These are phyloP conservation scores for Notechis scutatus DNA, from an alignment of 2,113 vertebrate genomes.

Conservation along the genomic window DNA sequence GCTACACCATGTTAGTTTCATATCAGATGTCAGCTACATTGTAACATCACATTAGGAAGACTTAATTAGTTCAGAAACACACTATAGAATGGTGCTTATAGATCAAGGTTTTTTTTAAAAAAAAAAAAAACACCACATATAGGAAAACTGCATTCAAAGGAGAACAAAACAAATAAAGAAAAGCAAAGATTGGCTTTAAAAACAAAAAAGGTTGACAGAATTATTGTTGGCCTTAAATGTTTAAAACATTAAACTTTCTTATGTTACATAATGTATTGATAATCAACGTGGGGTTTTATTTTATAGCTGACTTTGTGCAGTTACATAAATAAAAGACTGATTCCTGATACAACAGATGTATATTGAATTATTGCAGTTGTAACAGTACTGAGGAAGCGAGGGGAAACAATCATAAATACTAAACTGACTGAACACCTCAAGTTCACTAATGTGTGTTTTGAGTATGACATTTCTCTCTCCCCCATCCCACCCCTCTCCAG, in stretches of 20 bases:
- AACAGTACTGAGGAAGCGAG: slow-evolving; percentile 77
- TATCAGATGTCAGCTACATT: slow-evolving; percentile 44
- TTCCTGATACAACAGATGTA: slow-evolving; percentile 77
- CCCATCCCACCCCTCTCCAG: slow-evolving; percentile 46
- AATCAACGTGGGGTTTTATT: slow-evolving; percentile 43
- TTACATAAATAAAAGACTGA: slow-evolving; percentile 63
- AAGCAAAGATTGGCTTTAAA: slow-evolving; percentile 39
- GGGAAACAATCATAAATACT: slow-evolving; percentile 70
- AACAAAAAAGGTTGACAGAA: slow-evolving; percentile 43
- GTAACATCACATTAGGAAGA: slow-evolving; percentile 38
- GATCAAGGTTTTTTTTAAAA: slow-evolving; percentile 35
- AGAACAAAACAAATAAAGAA: slow-evolving; percentile 31
- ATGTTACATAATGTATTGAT: slow-evolving; percentile 36
- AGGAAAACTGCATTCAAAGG: slow-evolving; percentile 45
- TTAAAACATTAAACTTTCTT: slow-evolving; percentile 49
- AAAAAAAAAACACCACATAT: slow-evolving; percentile 17
- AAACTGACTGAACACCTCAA: slow-evolving; percentile 68
- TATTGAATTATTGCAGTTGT: slow-evolving; percentile 81
- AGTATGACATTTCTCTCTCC: slow-evolving; percentile 68
- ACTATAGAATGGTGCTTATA: slow-evolving; percentile 32
- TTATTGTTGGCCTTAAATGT: slow-evolving; percentile 53
- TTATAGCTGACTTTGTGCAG: slow-evolving; percentile 63
- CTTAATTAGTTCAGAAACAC: slow-evolving; percentile 45
- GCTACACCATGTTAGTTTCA: slow-evolving; percentile 29
- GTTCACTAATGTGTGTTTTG: slow-evolving; percentile 67